Evolutionary conservation across 2,113 vertebrate species (phyloP).

Genomic region (Eidolon helvum): DNA sequence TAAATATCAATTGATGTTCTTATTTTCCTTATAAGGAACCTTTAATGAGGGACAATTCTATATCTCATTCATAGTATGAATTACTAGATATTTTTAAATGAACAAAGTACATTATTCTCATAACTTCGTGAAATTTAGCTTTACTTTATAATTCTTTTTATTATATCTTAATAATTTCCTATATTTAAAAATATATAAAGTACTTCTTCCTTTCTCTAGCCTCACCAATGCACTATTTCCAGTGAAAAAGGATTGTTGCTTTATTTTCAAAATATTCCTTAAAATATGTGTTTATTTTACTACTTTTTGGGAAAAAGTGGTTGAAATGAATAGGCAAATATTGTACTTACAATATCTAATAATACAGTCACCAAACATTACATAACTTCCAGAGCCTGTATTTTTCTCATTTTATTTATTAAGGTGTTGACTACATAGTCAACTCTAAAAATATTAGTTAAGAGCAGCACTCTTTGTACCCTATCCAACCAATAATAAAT

Average conservation of each 20-base stretch:
- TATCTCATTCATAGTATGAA: neutral
- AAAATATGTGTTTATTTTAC: neutral
- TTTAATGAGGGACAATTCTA: neutral
- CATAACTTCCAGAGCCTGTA: too few species aligned
- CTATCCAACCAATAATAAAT: neutral
- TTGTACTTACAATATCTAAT: neutral
- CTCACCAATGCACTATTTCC: neutral
- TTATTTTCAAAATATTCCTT: neutral
- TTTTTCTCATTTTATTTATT: neutral
- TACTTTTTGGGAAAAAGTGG: neutral
- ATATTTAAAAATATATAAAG: neutral
- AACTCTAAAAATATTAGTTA: neutral
- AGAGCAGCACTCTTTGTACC: neutral
- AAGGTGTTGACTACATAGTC: neutral
- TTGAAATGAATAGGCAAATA: conserved; percentile 55
- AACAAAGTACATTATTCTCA: neutral
- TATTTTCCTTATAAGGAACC: neutral
- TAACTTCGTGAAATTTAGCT: neutral
- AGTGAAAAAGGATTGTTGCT: neutral
- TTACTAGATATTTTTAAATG: neutral
- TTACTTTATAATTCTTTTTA: neutral
- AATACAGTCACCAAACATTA: too few species aligned
- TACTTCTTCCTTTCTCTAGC: neutral
- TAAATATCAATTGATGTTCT: neutral
- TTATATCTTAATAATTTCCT: neutral